phyloP scores from a whole-genome alignment of 1,140 invertebrate genomes.

The Linepithema humile region DNA sequence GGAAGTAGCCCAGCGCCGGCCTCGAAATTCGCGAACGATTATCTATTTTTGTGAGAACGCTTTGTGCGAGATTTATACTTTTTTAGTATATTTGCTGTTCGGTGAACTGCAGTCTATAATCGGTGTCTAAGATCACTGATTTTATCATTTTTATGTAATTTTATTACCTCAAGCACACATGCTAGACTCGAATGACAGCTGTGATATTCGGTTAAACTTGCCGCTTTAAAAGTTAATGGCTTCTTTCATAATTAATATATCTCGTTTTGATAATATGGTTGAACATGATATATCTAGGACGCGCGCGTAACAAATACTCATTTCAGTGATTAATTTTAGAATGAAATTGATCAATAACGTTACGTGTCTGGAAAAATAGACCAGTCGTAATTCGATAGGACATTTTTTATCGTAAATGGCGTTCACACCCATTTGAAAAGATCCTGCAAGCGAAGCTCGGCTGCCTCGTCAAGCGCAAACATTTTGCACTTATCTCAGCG shows the following conservation, averaged over 20 bases:
- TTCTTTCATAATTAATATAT: not conserved
- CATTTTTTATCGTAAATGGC: conserved; percentile 57
- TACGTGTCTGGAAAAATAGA: conserved; percentile 7
- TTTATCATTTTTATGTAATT: not conserved
- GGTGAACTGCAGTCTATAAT: not conserved
- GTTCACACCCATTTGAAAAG: conserved; percentile 49
- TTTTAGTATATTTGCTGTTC: not conserved
- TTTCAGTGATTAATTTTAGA: not conserved
- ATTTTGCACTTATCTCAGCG: conserved; percentile 80
- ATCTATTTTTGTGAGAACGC: conserved; percentile 34
- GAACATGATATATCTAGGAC: not conserved
- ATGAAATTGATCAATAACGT: not conserved
- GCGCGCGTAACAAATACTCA: not conserved
- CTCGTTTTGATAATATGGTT: not conserved
- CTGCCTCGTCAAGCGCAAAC: conserved; percentile 72
- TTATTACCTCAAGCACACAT: not conserved
- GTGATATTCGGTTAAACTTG: not conserved
- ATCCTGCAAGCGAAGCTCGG: conserved; percentile 58
- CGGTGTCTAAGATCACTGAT: not conserved
- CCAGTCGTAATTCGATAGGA: conserved; percentile 45
- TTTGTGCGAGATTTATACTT: not conserved
- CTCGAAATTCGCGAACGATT: conserved; percentile 71
- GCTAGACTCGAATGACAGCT: not conserved
- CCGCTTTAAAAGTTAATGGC: not conserved
- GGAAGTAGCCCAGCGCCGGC: conserved; percentile 56